Base-by-base conservation (phyloP, 2,888 invertebrate genomes). In the Acholoe squamosa region DNA sequence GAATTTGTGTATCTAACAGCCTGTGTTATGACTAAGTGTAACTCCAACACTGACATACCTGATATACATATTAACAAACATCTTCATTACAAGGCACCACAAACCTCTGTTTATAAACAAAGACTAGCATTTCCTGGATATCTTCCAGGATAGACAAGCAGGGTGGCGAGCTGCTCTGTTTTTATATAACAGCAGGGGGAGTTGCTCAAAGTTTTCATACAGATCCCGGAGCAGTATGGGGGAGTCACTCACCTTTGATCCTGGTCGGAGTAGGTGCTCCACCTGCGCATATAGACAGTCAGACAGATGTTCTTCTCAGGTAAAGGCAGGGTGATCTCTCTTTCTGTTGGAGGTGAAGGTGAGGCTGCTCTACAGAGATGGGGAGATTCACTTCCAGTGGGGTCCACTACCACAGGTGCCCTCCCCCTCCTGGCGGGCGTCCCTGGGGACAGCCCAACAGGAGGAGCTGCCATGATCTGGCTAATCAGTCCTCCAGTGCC, bases 251-350 rank as follows among this genome's bases (percentile, higher is more conserved):
- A 80, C 80, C 80, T 80, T 80, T 33, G 80, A 25, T 80, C 80
- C 16, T 80, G 80, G 43, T 80, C 80, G 33, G 16, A 22, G 80
- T n/a, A 43, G 34, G 80, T 19, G 80, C 34, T 34, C 80, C 80
- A 80, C 34, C 34, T 34, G 34, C 80, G 33, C 80, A 80, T 80
- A 43, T 80, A 80, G 80, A 80, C 80, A 16, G 80, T 80, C 16
- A 80, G 80, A 25, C 80, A 80, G 19, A 80, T 80, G 80, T 80
- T 80, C 80, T 19, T 43, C 80, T 80, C 80, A 14, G 43, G 80
- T 33, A 43, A n/a, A 22, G 80, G 80, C 34, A 80, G 80, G 22
- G 80, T 80, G 80, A 80, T 80, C 80, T 80, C 80, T 43, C 43
- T 33, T 31, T 31, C 76, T 76, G 28, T 0, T n/a, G 76, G 25